phyloP scores from a whole-genome alignment of 2,113 vertebrate genomes.

The Marmota flaviventris region DNA sequence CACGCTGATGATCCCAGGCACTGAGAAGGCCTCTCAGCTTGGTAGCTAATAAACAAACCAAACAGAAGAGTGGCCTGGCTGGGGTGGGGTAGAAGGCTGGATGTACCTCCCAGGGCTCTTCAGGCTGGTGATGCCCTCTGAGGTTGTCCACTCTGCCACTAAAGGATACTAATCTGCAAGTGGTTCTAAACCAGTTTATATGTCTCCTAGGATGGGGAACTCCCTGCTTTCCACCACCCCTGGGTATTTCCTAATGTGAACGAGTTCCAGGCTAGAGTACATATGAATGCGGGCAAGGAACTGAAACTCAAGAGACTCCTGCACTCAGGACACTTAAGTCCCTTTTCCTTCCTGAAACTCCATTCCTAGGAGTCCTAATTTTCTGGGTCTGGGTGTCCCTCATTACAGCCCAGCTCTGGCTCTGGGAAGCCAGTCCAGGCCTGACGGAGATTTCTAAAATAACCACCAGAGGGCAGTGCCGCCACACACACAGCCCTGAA shows the following conservation, averaged over 20 bases:
- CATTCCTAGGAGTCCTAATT: not conserved
- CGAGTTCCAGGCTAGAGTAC: not conserved
- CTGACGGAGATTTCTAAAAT: not conserved
- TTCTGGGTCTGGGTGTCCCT: not conserved
- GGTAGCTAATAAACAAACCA: not conserved
- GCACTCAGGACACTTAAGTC: not conserved
- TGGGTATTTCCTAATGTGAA: not conserved
- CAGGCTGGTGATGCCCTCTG: not conserved
- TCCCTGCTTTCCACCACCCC: not conserved
- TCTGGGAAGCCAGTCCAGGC: not conserved
- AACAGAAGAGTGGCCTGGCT: not conserved
- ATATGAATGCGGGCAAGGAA: not conserved
- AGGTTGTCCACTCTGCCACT: not conserved
- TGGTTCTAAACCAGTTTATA: not conserved
- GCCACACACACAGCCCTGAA: not conserved
- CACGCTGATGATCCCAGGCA: not conserved
- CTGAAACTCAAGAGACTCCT: not conserved
- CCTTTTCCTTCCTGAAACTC: not conserved
- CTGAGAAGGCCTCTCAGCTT: not conserved
- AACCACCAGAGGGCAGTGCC: slow-evolving; percentile 79
- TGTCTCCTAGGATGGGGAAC: not conserved
- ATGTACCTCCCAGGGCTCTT: not conserved
- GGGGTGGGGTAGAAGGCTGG: not conserved
- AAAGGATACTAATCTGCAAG: not conserved
- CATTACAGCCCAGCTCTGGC: not conserved